Base-by-base conservation (phyloP, 2,113 vertebrate species). In the Cnemophilus loriae region DNA sequence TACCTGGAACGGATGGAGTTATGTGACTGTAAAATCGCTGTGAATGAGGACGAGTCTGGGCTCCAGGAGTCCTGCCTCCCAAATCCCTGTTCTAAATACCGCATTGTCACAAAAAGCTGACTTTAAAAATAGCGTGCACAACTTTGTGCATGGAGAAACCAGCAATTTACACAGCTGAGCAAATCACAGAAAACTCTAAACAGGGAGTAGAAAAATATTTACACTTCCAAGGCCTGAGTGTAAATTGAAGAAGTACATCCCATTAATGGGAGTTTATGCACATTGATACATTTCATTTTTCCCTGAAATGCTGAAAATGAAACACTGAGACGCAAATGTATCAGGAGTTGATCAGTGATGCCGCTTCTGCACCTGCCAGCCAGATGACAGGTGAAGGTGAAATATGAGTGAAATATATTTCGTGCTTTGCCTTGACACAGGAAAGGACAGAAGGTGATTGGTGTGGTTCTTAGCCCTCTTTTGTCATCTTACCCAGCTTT, bases 151-250 rank as follows among this genome's bases (percentile, higher is more conserved):
- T n/a, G 79, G 59, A 93, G 67, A 83, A 93, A 64, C 27, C 50
- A 90, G 42, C 67, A 91, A 94, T 95, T 95, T 91, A 90, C 63
- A 86, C 82, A 93, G 93, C 30, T 63, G 78, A 93, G 82, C 75
- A 94, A 94, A 95, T 90, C 50, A 91, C 1, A 82, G 82, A 83
- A 91, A 93, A 85, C 41, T 91, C 57, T 76, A 94, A 91, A 89
- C 53, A 59, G 69, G 42, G 75, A 95, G 30, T 73, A 64, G 39
- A 55, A 91, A 97, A 97, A 95, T 89, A 93, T 95, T 93, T 97
- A 93, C 57, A 73, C 87, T 94, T 91, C 70, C 78, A 90, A 96
- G 71, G 50, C 56, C 75, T 80, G 75, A 90, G 75, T 67, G 50
- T 77, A 95, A 91, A 96, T 91, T 94, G 93, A 67, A 90, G 89